Percentiles rank a stretch among this genome's conserved stretches.
Evolutionary conservation across 2,888 invertebrate species (phyloP).

Genomic region (Drosophila niveifrons): DNA sequence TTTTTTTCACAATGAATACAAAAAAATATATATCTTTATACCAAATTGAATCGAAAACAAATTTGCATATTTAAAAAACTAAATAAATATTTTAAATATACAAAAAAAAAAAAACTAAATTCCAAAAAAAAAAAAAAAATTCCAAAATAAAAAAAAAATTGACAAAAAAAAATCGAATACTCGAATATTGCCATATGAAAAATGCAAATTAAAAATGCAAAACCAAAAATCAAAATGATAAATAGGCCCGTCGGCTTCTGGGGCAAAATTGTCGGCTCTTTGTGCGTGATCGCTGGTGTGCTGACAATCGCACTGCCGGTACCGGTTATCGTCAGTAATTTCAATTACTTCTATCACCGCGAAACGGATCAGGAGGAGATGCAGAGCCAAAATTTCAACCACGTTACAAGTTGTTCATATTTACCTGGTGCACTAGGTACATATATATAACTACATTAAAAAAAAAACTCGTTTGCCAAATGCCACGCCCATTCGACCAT

Average conservation of each 20-base stretch:
- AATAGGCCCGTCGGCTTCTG: constrained; percentile 98
- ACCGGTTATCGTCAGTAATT: constrained; percentile 99
- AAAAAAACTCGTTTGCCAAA: constrained; percentile 49
- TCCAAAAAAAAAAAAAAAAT: constrained; percentile 7
- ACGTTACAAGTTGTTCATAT: constrained; percentile 98
- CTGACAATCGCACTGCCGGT: constrained; percentile 99
- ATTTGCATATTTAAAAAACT: constrained; percentile 68
- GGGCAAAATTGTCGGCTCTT: constrained; percentile 99
- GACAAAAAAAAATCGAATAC: constrained; percentile 57
- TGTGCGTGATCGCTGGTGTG: constrained; percentile 99
- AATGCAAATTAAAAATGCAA: constrained; percentile 45
- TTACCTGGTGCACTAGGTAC: constrained; percentile 96
- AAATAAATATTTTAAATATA: constrained; percentile 57
- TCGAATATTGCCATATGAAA: constrained; percentile 70
- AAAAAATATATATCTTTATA: constrained; percentile 46
- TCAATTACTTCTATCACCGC: constrained; percentile 99
- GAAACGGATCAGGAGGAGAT: constrained; percentile 99
- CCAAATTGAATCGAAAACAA: constrained; percentile 61
- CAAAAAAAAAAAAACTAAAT: constrained; percentile 43
- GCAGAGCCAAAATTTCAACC: constrained; percentile 99
- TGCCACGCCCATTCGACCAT: constrained; percentile 38
- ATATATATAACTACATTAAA: constrained; percentile 78
- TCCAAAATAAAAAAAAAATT: constrained; percentile 12
- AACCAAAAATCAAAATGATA: constrained; percentile 32
- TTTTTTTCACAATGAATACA: constrained; percentile 1